Evolutionary conservation across 2,797 vertebrate species (phyloP).

Genomic region (Enteromius fasciolatus): DNA sequence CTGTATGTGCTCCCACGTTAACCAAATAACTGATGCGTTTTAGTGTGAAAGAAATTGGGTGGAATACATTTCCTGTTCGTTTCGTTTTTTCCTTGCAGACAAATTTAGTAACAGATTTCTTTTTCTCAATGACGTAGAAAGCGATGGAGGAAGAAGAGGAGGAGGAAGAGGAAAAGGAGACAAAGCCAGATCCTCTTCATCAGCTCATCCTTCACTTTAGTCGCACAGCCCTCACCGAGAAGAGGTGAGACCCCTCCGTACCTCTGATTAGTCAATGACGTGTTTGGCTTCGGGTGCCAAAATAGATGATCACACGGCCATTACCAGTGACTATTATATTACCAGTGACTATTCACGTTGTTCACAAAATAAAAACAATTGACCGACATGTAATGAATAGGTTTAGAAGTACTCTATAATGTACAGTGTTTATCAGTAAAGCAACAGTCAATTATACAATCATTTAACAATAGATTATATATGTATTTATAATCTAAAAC

Average conservation of each 20-base stretch:
- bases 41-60: neutral
- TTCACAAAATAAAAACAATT: neutral
- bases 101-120: neutral
- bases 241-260: constrained; percentile 76
- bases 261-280: neutral
- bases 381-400: neutral
- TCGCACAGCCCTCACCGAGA: constrained; percentile 91
- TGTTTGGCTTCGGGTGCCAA: neutral
- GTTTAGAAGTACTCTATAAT: neutral
- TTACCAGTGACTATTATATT: neutral
- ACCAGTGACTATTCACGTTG: neutral
- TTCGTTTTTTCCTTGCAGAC: neutral
- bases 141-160: constrained; percentile 88
- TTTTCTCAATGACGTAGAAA: constrained; percentile 73
- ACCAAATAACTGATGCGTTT: neutral
- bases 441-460: neutral
- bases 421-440: neutral
- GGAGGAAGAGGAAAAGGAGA: constrained; percentile 88
- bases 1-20: constrained; percentile 74
- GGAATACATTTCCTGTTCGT: neutral
- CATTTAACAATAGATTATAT: neutral
- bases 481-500: neutral
- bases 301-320: neutral
- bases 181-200: constrained; percentile 92
- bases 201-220: constrained; percentile 96